Percentiles rank a stretch among this genome's conserved stretches.
Conservation (phyloP, 2,797 vertebrate genomes). For the Sebastes hubbsi region DNA sequence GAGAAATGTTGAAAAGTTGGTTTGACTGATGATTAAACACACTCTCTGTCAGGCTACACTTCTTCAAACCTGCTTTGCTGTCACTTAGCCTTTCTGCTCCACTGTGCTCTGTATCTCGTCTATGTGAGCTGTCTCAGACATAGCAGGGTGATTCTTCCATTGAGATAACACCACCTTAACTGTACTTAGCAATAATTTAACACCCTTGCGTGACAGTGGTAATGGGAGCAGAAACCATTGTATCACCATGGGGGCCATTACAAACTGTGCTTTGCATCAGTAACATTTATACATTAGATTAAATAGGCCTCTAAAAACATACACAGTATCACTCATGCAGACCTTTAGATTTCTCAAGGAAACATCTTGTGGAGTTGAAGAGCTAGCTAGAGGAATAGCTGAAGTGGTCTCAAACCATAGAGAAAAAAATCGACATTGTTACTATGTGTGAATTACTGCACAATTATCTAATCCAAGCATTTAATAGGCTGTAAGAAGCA, state of each 20-base stretch:
- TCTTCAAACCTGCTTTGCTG: slow-evolving; percentile 20
- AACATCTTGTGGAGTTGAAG: not conserved
- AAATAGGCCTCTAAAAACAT: slow-evolving; percentile 15
- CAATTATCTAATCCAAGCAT: not conserved
- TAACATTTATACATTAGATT: slow-evolving; percentile 28
- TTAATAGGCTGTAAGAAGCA: not conserved
- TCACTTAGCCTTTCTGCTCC: slow-evolving; percentile 32
- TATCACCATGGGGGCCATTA: slow-evolving; percentile 21
- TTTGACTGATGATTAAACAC: slow-evolving; percentile 47
- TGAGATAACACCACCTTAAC: slow-evolving; percentile 22
- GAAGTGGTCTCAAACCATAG: not conserved
- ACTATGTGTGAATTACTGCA: not conserved
- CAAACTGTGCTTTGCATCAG: slow-evolving; percentile 26
- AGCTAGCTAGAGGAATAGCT: not conserved
- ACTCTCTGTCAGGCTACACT: slow-evolving; percentile 1
- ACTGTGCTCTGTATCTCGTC: slow-evolving; percentile 1
- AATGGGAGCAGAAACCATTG: slow-evolving; percentile 21
- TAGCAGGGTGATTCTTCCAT: not conserved
- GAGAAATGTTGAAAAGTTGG: slow-evolving; percentile 2
- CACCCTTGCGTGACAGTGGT: slow-evolving; percentile 13
- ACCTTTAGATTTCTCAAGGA: slow-evolving; percentile 2
- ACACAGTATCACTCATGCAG: slow-evolving; percentile 12
- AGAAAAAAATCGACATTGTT: not conserved
- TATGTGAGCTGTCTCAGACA: slow-evolving; percentile 17
- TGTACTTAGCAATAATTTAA: slow-evolving; percentile 20